Percentiles rank a stretch among this genome's conserved stretches.
Conservation (phyloP, 2,888 invertebrate genomes). For the Melanostoma scalare region DNA sequence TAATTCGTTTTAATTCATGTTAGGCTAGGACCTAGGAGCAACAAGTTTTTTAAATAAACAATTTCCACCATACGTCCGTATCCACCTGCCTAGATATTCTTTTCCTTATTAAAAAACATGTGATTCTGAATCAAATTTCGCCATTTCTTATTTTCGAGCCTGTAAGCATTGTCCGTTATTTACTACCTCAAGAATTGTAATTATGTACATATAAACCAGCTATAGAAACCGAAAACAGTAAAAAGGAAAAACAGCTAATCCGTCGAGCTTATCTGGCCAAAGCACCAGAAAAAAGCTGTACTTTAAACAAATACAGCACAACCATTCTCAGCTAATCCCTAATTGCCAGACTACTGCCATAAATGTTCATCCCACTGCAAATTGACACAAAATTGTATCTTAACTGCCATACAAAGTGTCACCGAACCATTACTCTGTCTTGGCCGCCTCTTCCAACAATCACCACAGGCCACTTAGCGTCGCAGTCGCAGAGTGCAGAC, state of each 20-base stretch:
- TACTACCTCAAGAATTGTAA: too few relatives aligned
- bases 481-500: conserved; percentile 47
- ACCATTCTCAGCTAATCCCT: conserved; percentile 62
- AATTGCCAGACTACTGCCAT: conserved; percentile 68
- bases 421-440: conserved; percentile 64
- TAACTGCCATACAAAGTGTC: conserved; percentile 65
- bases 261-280: conserved; percentile 19
- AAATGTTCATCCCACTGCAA: conserved; percentile 70
- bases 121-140: too few relatives aligned
- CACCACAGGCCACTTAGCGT: conserved; percentile 57
- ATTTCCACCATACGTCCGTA: too few relatives aligned
- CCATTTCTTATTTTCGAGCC: too few relatives aligned
- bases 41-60: too few relatives aligned
- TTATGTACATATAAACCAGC: too few relatives aligned
- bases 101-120: too few relatives aligned
- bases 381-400: conserved; percentile 71
- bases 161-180: too few relatives aligned
- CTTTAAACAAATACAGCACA: conserved; percentile 30
- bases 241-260: conserved; percentile 16
- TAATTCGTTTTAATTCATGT: too few relatives aligned
- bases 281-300: conserved; percentile 13
- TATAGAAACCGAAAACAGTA: too few relatives aligned
- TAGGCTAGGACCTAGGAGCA: too few relatives aligned
- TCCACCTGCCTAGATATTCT: too few relatives aligned
- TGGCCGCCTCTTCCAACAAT: conserved; percentile 46